Percentiles rank a stretch among this genome's conserved stretches.
phyloP scores from a whole-genome alignment of 2,797 vertebrate species.

The Halcyon chelicuti region DNA sequence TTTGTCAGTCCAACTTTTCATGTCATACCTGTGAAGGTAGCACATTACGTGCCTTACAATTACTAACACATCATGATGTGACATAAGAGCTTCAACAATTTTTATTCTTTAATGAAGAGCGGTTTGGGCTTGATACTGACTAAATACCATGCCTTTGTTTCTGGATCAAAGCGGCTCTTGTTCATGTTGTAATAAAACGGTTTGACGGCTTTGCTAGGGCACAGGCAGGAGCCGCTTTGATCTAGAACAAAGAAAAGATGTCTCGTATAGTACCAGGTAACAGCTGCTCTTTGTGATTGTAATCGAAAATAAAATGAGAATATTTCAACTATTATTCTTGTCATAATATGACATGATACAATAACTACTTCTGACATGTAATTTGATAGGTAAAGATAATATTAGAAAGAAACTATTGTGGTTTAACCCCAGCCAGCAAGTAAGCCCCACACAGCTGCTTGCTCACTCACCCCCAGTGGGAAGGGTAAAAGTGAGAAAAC shows the following conservation, averaged over 20 bases:
- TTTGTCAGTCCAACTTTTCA: neutral
- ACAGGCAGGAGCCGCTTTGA: slow-evolving; percentile 35
- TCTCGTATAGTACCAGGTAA: slow-evolving; percentile 12
- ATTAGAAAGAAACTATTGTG: neutral
- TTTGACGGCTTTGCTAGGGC: neutral
- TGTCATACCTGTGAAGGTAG: neutral
- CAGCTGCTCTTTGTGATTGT: slow-evolving; percentile 44
- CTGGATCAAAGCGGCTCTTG: slow-evolving; percentile 31
- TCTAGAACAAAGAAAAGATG: slow-evolving; percentile 14
- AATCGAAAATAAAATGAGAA: slow-evolving; percentile 52
- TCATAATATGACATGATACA: slow-evolving; percentile 62
- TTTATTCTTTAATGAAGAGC: slow-evolving; percentile 13
- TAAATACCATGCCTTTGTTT: slow-evolving; percentile 5
- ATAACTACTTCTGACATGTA: slow-evolving; percentile 30
- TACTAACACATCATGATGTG: neutral
- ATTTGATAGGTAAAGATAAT: slow-evolving; percentile 40
- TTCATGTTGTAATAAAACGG: neutral
- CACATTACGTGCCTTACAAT: neutral
- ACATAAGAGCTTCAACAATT: neutral
- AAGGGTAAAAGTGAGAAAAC: neutral
- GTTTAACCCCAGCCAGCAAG: neutral
- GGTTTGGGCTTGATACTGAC: neutral
- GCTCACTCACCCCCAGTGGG: neutral
- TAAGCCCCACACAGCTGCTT: neutral
- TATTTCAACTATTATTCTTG: slow-evolving; percentile 52